phyloP scores from a whole-genome alignment of 2,113 vertebrate species.

The Tyto alba region DNA sequence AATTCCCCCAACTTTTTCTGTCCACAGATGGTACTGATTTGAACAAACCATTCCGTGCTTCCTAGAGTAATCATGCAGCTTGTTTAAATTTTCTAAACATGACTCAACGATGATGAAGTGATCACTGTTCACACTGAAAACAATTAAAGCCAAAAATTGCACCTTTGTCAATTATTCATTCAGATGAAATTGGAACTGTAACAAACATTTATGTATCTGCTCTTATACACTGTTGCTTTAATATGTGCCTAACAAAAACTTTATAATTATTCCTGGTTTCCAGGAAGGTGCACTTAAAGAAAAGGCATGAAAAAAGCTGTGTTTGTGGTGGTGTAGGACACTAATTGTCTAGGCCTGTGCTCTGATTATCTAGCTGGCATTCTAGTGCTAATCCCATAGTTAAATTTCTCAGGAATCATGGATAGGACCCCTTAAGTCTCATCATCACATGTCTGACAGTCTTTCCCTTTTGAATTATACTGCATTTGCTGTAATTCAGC shows the following conservation, averaged over 20 bases:
- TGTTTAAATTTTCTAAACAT: slow-evolving; percentile 76
- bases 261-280: background rate
- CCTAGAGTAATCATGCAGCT: slow-evolving; percentile 70
- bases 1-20: slow-evolving; percentile 65
- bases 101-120: slow-evolving; percentile 72
- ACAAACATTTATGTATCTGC: background rate
- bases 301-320: background rate
- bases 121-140: slow-evolving; percentile 61
- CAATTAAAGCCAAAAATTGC: slow-evolving; percentile 6
- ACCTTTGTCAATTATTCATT: slow-evolving; percentile 55
- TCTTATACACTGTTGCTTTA: background rate
- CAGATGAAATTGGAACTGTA: background rate
- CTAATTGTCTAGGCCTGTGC: background rate
- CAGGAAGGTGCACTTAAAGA: background rate
- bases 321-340: background rate
- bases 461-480: background rate
- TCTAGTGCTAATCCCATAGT: background rate
- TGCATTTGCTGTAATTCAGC: background rate
- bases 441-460: background rate
- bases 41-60: slow-evolving; percentile 73
- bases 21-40: slow-evolving; percentile 78
- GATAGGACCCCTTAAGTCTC: background rate
- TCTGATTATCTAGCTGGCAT: background rate
- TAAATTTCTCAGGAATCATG: background rate
- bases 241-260: background rate